phyloP scores from a whole-genome alignment of 2,797 vertebrate genomes.

The Masticophis lateralis region DNA sequence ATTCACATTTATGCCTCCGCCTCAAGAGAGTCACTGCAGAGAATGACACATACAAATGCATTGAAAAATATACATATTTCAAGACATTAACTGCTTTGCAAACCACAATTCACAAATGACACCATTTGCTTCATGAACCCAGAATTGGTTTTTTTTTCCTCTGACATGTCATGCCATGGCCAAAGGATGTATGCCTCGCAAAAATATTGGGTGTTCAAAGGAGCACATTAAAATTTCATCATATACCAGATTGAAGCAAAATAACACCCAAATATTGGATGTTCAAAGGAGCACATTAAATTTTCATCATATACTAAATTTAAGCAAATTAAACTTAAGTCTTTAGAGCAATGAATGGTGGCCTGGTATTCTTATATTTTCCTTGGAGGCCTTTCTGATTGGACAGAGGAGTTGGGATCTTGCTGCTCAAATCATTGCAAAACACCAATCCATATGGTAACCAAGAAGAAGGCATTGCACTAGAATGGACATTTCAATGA shows the following conservation, averaged over 20 bases:
- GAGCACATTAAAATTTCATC: not conserved
- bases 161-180: not conserved
- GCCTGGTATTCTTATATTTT: not conserved
- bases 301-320: not conserved
- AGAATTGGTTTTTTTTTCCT: not conserved
- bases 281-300: too few species aligned
- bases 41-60: not conserved
- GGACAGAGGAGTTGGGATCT: not conserved
- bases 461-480: not conserved
- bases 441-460: not conserved
- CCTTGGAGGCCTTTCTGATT: not conserved
- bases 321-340: not conserved
- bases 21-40: not conserved
- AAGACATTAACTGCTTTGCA: not conserved
- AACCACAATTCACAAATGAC: not conserved
- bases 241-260: not conserved
- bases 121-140: not conserved
- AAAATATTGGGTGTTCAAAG: not conserved
- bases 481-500: not conserved
- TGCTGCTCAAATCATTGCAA: not conserved
- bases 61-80: not conserved
- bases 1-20: not conserved
- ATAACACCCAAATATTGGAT: not conserved
- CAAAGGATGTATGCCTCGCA: not conserved
- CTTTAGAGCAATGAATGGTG: not conserved